A percentile compares a stretch with the other conserved stretches of the same genome.
Conservation (phyloP, 2,888 invertebrate species). For the Neria commutata region DNA sequence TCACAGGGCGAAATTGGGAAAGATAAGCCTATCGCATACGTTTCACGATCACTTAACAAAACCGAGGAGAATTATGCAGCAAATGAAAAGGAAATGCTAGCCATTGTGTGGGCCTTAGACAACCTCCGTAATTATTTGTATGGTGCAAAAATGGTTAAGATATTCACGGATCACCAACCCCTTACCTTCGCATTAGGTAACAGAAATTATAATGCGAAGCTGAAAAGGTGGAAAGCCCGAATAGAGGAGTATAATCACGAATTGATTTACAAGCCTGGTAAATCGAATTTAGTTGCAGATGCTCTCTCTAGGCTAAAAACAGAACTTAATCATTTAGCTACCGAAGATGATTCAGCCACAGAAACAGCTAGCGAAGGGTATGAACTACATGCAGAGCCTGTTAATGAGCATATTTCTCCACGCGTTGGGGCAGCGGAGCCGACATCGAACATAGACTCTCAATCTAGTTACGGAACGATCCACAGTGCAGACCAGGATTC, state of each 20-base stretch:
- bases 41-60: constrained; percentile 15
- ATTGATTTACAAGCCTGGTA: constrained; percentile 21
- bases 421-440: neutral
- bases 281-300: constrained; percentile 18
- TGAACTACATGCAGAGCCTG: constrained; percentile 3
- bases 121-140: constrained; percentile 23
- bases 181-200: constrained; percentile 2
- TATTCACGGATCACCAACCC: constrained; percentile 22
- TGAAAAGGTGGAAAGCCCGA: constrained; percentile 21
- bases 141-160: constrained; percentile 12
- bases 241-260: constrained; percentile 21
- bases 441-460: no score
- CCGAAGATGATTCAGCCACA: neutral
- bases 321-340: neutral
- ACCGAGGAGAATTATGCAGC: constrained; percentile 2
- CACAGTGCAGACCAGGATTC: constrained; percentile 17
- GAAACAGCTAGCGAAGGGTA: neutral
- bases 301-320: constrained; percentile 13
- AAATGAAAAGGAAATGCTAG: constrained; percentile 26
- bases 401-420: neutral
- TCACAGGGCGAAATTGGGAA: constrained; percentile 19
- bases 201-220: neutral
- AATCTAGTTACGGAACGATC: constrained; percentile 16
- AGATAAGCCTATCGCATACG: constrained; percentile 10
- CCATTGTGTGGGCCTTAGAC: constrained; percentile 25